A percentile compares a stretch with the other conserved stretches of the same genome.
These are phyloP conservation scores for Zootoca vivipara DNA, from an alignment of 2,113 vertebrate genomes.

Conservation along the genomic window DNA sequence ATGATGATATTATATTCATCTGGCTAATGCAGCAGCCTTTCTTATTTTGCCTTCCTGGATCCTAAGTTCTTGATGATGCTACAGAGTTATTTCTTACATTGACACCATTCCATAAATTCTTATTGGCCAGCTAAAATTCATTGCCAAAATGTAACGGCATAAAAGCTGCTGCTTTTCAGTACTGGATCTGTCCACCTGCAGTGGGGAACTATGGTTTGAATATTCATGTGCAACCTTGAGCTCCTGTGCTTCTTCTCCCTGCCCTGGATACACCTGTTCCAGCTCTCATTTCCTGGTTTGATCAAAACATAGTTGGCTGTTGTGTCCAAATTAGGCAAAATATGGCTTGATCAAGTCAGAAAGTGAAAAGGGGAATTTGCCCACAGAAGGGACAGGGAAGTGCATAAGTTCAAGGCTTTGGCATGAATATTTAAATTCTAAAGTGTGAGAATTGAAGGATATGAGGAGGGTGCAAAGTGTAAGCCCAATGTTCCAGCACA, in stretches of 20 bases:
- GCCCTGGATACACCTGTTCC: too few relatives aligned
- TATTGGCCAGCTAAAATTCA: neutral
- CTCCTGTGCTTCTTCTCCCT: neutral
- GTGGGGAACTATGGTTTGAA: neutral
- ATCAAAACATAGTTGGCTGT: neutral
- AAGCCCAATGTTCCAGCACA: neutral
- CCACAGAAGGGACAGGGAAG: neutral
- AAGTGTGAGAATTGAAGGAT: neutral
- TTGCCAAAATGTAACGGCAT: neutral
- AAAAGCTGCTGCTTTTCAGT: neutral
- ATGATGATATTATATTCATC: too few relatives aligned
- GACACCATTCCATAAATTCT: neutral
- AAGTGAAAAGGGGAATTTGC: neutral
- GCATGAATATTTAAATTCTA: neutral
- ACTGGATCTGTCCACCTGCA: neutral
- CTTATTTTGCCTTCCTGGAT: neutral
- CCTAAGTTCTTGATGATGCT: neutral
- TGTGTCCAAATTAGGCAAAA: neutral
- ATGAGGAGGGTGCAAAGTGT: neutral
- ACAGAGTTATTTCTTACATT: neutral
- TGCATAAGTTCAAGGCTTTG: neutral
- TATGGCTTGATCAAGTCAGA: neutral
- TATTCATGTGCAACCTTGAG: neutral
- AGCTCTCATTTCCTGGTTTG: neutral
- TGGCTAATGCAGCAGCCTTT: neutral